Conservation (phyloP, 1,140 invertebrate species). For the Ptiloglossa arizonensis region DNA sequence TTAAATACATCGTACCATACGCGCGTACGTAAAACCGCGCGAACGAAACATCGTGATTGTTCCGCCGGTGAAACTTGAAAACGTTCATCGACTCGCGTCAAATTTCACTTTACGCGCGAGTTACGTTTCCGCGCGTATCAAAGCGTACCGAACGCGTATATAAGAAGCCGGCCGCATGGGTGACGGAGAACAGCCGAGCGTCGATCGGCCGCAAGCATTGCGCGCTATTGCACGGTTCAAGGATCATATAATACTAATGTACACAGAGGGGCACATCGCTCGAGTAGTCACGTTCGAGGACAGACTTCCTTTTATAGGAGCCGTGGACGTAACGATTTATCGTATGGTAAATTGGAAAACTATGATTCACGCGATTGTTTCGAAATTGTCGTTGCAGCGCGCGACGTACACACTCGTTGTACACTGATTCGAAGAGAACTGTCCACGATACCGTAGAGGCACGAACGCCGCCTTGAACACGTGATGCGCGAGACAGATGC, state of each 20-base stretch:
- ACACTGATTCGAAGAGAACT: too few relatives aligned
- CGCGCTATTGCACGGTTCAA: conserved; percentile 64
- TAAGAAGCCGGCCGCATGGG: not conserved
- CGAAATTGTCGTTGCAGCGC: too few relatives aligned
- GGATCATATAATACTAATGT: conserved; percentile 65
- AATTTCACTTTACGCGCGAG: not conserved
- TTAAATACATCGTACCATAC: not conserved
- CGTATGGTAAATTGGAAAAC: too few relatives aligned
- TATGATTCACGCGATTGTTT: too few relatives aligned
- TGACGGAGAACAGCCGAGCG: not conserved
- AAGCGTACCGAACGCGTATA: not conserved
- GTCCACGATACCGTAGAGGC: too few relatives aligned
- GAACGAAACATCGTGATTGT: not conserved
- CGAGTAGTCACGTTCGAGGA: conserved; percentile 14
- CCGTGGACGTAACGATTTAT: too few relatives aligned
- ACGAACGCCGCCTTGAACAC: too few relatives aligned
- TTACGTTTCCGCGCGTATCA: not conserved
- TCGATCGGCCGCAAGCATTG: conserved; percentile 40
- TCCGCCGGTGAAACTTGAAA: not conserved
- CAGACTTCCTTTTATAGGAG: not conserved
- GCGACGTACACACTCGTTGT: too few relatives aligned
- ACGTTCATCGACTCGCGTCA: not conserved
- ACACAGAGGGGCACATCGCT: conserved; percentile 31
- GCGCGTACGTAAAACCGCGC: conserved; percentile 4
- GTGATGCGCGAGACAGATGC: too few relatives aligned